Percentiles rank a stretch among this genome's conserved stretches.
These are phyloP conservation scores for Nannospalax galili DNA, from an alignment of 2,113 vertebrate genomes.

Conservation along the genomic window DNA sequence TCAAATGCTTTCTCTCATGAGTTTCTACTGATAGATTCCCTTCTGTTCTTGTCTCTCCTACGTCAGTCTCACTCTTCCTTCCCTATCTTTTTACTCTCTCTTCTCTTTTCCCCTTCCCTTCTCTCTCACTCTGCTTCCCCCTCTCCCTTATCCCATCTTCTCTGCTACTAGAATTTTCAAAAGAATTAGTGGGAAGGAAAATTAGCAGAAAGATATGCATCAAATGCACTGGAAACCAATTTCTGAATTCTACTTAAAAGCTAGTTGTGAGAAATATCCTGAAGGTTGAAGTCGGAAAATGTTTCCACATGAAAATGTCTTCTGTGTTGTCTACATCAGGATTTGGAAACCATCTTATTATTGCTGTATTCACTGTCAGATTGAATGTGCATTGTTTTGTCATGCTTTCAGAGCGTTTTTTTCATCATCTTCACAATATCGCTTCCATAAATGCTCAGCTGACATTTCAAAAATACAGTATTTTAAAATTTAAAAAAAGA, in stretches of 20 bases:
- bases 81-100: background rate
- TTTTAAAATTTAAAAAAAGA: background rate
- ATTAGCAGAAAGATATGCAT: background rate
- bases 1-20: background rate
- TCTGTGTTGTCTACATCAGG: background rate
- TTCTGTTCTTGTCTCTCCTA: background rate
- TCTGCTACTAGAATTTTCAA: background rate
- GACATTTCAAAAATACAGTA: background rate
- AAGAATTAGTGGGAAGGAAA: background rate
- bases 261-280: background rate
- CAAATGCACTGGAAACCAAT: background rate
- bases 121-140: background rate
- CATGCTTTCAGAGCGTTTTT: background rate
- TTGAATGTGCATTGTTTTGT: background rate
- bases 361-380: background rate
- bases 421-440: background rate
- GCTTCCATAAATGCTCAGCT: background rate
- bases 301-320: accelerated
- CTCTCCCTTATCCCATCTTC: accelerated
- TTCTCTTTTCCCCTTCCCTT: no score
- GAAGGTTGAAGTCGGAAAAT: background rate
- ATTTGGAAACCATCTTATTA: background rate
- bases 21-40: background rate
- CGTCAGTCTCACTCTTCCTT: background rate
- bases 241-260: background rate